phyloP scores from a whole-genome alignment of 2,797 vertebrate genomes.

The Pempheris klunzingeri region DNA sequence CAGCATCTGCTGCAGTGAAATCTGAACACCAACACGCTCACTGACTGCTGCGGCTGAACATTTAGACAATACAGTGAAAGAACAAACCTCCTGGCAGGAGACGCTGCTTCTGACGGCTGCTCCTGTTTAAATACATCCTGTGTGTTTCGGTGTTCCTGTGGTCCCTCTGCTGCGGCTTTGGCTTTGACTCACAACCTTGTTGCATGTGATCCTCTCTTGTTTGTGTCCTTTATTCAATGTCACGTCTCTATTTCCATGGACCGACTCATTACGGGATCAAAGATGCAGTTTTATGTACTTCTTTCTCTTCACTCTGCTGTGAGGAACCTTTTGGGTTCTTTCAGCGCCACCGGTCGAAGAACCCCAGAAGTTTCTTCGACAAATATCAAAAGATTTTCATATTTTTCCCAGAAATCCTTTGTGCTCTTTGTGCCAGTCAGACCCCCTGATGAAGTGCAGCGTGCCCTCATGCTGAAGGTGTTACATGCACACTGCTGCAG shows the following conservation, averaged over 20 bases:
- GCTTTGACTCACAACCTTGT: conserved; percentile 39
- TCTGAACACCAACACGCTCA: neutral
- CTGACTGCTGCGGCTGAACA: too few species aligned
- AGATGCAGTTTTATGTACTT: conserved; percentile 39
- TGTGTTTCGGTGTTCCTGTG: neutral
- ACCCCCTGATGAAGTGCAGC: neutral
- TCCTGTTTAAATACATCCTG: neutral
- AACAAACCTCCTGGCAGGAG: too few species aligned
- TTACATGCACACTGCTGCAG: conserved; percentile 7
- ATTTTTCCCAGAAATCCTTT: neutral
- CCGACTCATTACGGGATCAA: conserved; percentile 52
- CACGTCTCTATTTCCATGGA: conserved; percentile 50
- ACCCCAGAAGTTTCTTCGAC: neutral
- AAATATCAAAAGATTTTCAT: neutral
- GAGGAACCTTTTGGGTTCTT: neutral
- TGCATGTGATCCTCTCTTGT: conserved; percentile 34
- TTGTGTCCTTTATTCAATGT: conserved; percentile 40
- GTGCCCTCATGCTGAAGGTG: conserved; percentile 6
- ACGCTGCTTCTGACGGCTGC: too few species aligned
- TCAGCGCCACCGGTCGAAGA: neutral
- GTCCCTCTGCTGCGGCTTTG: conserved; percentile 34
- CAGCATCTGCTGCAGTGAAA: neutral
- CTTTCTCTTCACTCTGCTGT: conserved; percentile 2
- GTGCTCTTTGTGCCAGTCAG: neutral
- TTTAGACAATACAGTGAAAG: too few species aligned